These are phyloP conservation scores for Lamprologus callipterus DNA, from an alignment of 2,113 vertebrate genomes.

Conservation along the genomic window DNA sequence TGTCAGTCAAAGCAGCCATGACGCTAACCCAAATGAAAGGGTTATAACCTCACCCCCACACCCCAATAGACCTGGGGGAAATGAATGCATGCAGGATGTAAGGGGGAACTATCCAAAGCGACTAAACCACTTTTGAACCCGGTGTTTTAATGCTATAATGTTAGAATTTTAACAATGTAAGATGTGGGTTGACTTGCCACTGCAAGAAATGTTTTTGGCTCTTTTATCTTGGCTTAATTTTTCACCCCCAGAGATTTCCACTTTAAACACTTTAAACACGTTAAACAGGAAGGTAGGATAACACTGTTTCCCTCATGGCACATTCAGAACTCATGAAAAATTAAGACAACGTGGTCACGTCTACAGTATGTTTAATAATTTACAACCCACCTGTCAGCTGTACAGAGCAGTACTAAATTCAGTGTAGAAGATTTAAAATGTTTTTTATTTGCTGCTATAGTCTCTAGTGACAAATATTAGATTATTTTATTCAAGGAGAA, in stretches of 20 bases:
- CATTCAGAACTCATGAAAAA: slow-evolving; percentile 5
- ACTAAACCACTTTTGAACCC: not conserved
- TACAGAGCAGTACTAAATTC: not conserved
- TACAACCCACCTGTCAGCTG: not conserved
- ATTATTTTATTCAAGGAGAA: not conserved
- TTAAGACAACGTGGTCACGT: not conserved
- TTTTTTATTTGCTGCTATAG: rapidly evolving
- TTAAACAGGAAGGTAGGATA: not conserved
- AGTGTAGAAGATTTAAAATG: not conserved
- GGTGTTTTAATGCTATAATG: not conserved
- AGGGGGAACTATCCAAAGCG: rapidly evolving
- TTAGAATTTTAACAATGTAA: not conserved
- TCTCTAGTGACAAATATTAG: not conserved
- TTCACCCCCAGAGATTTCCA: not conserved
- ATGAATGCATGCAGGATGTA: not conserved
- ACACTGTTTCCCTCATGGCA: not conserved
- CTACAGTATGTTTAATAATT: not conserved
- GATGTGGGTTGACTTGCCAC: not conserved
- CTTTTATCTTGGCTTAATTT: not conserved
- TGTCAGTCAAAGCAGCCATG: not conserved
- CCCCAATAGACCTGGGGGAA: not conserved
- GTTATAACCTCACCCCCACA: not conserved
- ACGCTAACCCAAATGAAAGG: not conserved
- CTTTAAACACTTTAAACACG: not conserved
- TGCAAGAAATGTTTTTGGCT: not conserved